Evolutionary conservation across 2,797 vertebrate genomes (phyloP).

Genomic region (Mormyrus hasselquistii): DNA sequence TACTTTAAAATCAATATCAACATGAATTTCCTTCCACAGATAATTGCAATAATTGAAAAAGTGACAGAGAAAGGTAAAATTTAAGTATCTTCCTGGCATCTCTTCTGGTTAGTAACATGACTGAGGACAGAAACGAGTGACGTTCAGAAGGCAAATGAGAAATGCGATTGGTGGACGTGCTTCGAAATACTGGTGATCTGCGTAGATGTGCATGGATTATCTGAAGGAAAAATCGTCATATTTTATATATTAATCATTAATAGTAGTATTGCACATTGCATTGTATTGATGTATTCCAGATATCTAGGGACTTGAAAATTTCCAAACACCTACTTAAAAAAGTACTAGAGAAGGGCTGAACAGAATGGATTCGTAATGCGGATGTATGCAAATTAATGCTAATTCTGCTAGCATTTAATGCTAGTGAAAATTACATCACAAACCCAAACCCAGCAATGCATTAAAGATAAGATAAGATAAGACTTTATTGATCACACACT

Average conservation of each 20-base stretch:
- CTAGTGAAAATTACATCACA: background rate
- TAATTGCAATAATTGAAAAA: background rate
- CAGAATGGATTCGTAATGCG: background rate
- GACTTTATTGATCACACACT: too few relatives aligned
- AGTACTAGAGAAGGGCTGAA: background rate
- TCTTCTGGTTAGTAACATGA: background rate
- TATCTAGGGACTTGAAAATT: background rate
- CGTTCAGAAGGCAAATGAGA: background rate
- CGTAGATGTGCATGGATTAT: background rate
- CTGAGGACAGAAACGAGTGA: background rate
- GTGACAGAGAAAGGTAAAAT: background rate
- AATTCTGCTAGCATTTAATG: background rate
- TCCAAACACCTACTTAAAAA: background rate
- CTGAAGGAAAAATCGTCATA: background rate
- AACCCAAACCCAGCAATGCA: background rate
- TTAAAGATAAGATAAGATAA: too few relatives aligned
- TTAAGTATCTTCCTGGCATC: background rate
- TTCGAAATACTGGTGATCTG: background rate
- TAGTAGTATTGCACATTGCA: background rate
- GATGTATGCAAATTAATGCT: background rate
- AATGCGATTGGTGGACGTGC: background rate
- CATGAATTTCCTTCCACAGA: background rate
- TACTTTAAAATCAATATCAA: background rate
- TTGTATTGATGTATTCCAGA: background rate
- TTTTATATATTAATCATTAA: background rate